Percentiles rank a stretch among this genome's conserved stretches.
These are phyloP conservation scores for Furnarius figulus DNA, from an alignment of 2,113 vertebrate species.

Conservation along the genomic window DNA sequence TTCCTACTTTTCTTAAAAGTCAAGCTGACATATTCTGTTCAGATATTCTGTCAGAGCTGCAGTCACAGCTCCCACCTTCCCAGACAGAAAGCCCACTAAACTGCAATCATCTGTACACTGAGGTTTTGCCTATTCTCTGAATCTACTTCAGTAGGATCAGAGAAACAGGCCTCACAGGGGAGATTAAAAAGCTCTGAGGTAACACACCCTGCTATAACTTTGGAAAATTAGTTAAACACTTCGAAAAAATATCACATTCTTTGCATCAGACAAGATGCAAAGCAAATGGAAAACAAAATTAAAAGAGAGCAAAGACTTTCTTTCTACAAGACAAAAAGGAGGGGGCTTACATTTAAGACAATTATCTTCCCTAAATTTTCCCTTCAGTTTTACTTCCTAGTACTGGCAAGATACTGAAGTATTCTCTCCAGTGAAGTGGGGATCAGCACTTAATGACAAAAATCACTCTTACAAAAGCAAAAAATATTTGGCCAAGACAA, in stretches of 20 bases:
- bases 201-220: neutral
- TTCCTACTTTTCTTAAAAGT: neutral
- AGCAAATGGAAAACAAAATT: neutral
- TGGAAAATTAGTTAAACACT: neutral
- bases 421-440: neutral
- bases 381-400: neutral
- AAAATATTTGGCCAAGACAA: neutral
- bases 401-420: neutral
- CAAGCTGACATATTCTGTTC: neutral
- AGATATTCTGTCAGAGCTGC: neutral
- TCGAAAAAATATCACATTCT: neutral
- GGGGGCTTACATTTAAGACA: neutral
- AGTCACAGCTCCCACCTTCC: neutral
- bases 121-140: neutral
- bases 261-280: neutral
- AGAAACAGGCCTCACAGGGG: neutral
- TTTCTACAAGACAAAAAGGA: neutral
- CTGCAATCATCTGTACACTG: fast-evolving
- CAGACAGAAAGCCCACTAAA: neutral
- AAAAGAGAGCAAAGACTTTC: neutral
- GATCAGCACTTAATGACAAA: neutral
- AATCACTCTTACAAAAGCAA: neutral
- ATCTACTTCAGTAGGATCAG: neutral
- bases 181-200: neutral
- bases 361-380: neutral